A percentile compares a stretch with the other conserved stretches of the same genome.
phyloP scores from a whole-genome alignment of 2,888 invertebrate genomes.

The Plagodis pulveraria region DNA sequence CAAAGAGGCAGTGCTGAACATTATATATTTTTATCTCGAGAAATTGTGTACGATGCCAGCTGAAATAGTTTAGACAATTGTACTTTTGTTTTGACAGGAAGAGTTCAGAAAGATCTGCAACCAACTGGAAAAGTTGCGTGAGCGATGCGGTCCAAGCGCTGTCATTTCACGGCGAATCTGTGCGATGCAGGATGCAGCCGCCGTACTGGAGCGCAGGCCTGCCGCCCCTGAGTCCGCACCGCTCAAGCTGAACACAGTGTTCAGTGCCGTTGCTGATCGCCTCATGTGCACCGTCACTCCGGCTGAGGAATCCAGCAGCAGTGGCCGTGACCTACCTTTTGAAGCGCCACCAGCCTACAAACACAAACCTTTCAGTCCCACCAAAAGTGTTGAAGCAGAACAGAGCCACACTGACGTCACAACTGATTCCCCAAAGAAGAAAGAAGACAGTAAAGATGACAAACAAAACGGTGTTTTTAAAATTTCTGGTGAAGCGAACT shows the following conservation, averaged over 20 bases:
- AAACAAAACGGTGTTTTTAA: conserved; percentile 76
- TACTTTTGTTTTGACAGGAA: conserved; percentile 80
- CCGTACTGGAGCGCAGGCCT: conserved; percentile 82
- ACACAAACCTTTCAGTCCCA: conserved; percentile 80
- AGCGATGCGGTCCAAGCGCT: conserved; percentile 90
- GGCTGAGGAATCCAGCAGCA: conserved; percentile 79
- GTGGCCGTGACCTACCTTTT: conserved; percentile 76
- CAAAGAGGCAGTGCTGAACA: no score
- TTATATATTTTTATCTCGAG: no score
- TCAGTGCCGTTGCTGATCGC: conserved; percentile 81
- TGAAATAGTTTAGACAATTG: no score
- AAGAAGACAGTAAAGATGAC: conserved; percentile 60
- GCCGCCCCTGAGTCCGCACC: conserved; percentile 79
- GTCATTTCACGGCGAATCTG: conserved; percentile 90
- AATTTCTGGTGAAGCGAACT: conserved; percentile 77
- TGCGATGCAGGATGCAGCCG: conserved; percentile 93
- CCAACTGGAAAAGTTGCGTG: conserved; percentile 92
- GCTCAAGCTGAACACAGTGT: conserved; percentile 79
- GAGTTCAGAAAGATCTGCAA: conserved; percentile 92
- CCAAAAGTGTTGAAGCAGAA: conserved; percentile 71
- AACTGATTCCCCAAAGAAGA: conserved; percentile 72
- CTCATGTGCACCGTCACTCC: conserved; percentile 81
- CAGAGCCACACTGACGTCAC: conserved; percentile 75
- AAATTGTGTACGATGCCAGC: not conserved
- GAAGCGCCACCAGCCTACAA: conserved; percentile 77